A percentile compares a stretch with the other conserved stretches of the same genome.
Conservation (phyloP, 2,888 invertebrate species). For the Hoplodrina blanda region DNA sequence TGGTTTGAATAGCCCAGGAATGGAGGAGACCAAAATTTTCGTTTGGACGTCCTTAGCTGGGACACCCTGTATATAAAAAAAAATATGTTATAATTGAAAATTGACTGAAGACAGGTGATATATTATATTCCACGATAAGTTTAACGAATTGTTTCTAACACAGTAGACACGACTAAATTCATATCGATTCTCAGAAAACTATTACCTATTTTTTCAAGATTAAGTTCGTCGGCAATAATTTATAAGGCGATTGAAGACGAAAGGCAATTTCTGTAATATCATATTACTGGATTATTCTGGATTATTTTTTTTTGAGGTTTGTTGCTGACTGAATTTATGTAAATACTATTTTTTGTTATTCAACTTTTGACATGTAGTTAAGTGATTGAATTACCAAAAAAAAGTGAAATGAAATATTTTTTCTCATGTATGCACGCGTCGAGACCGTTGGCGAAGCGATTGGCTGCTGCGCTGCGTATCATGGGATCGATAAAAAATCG, state of each 20-base stretch:
- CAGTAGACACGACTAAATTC: slow-evolving; percentile 20
- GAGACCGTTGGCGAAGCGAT: no score
- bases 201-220: slow-evolving; percentile 21
- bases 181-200: slow-evolving; percentile 21
- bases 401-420: background rate
- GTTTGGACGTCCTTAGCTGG: no score
- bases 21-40: no score
- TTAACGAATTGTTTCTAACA: slow-evolving; percentile 48
- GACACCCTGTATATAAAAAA: slow-evolving; percentile 7
- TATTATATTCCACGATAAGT: slow-evolving; percentile 40
- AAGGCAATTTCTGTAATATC: slow-evolving; percentile 11
- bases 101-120: slow-evolving; percentile 34
- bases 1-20: no score
- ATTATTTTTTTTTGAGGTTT: background rate
- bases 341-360: background rate
- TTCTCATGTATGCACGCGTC: no score
- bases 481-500: no score
- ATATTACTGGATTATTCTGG: background rate
- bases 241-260: slow-evolving; percentile 9
- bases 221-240: slow-evolving; percentile 5
- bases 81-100: slow-evolving; percentile 13
- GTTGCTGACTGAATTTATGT: background rate
- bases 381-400: background rate
- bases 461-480: no score
- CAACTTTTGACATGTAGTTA: background rate